These are phyloP conservation scores for Halesus radiatus DNA, from an alignment of 1,140 invertebrate species.

Conservation along the genomic window DNA sequence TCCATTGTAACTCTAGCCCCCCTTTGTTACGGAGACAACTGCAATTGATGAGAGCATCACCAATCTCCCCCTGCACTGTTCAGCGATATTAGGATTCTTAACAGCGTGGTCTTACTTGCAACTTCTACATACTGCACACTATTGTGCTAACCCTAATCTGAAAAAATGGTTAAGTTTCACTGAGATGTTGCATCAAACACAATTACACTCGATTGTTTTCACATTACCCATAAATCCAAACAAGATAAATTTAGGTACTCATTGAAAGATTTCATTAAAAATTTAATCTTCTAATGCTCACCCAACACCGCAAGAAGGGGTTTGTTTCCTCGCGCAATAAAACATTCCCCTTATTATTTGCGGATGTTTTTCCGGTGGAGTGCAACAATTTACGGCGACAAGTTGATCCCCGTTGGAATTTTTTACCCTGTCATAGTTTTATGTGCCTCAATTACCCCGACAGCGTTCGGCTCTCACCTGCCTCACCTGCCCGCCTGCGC, in stretches of 20 bases:
- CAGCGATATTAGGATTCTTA: too few species aligned
- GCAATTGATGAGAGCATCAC: constrained; percentile 18
- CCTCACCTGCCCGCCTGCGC: neutral
- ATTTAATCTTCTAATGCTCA: too few species aligned
- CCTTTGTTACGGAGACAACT: constrained; percentile 28
- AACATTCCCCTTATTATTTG: constrained; percentile 5
- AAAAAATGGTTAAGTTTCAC: too few species aligned
- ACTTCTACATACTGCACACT: too few species aligned
- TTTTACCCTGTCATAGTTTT: constrained; percentile 25
- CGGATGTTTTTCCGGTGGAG: constrained; percentile 10
- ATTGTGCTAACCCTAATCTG: too few species aligned
- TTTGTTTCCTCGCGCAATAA: neutral
- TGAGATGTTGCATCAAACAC: too few species aligned
- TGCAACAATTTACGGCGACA: constrained; percentile 28
- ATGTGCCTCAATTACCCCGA: constrained; percentile 13
- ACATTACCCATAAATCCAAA: too few species aligned
- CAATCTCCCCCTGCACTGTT: neutral
- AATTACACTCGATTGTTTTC: too few species aligned
- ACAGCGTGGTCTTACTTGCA: too few species aligned
- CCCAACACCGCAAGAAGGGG: neutral
- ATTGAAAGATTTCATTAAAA: too few species aligned
- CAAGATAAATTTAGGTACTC: too few species aligned
- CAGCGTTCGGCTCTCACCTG: constrained; percentile 13
- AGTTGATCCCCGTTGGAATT: constrained; percentile 26
- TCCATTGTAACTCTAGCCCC: constrained; percentile 14